Base-by-base conservation (phyloP, 2,888 invertebrate species). In the Resseliella maxima region DNA sequence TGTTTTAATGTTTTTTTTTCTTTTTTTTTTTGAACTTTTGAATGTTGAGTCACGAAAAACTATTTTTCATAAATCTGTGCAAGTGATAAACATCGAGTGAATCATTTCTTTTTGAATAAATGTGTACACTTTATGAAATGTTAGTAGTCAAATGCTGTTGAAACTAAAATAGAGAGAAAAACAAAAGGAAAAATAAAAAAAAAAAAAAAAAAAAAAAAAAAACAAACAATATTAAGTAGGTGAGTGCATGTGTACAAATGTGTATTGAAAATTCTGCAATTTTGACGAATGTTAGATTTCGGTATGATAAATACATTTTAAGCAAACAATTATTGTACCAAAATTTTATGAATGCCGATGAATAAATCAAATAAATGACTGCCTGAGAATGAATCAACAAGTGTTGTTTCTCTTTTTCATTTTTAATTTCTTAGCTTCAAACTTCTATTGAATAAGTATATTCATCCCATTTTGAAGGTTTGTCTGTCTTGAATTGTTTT, bases 331-430 rank as follows among this genome's bases (percentile, higher is more conserved):
- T 41, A 59, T 24, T 59, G 59, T 59, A 59, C n/a, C 24, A n/a
- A 59, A 59, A 59, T 59, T 6, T 59, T 59, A 59, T 59, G 59
- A 59, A 59, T 59, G 59, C 59, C 24, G 59, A 59, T 59, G 59
- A 59, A 59, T 59, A 59, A 59, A 59, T 59, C 59, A 24, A 59
- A 59, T 59, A 59, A 59, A 59, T 59, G 59, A 59, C 59, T 59
- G 59, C 59, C n/a, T 59, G 59, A 59, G 59, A 59, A 59, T 59
- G 59, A 59, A 24, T 50, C 46, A 50, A 12, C 46, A 41, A 41
- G 10, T 15, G n/a, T 59, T 24, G 59, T n/a, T 59, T 50, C 18
- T 15, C 6, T 59, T 50, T 50, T 50, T 50, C 21, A 12, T 50
- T 50, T 21, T 50, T 18, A n/a, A n/a, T n/a, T 50, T 18, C 15